Base-by-base conservation (phyloP, 1,140 invertebrate genomes). In the Sinella curviseta region DNA sequence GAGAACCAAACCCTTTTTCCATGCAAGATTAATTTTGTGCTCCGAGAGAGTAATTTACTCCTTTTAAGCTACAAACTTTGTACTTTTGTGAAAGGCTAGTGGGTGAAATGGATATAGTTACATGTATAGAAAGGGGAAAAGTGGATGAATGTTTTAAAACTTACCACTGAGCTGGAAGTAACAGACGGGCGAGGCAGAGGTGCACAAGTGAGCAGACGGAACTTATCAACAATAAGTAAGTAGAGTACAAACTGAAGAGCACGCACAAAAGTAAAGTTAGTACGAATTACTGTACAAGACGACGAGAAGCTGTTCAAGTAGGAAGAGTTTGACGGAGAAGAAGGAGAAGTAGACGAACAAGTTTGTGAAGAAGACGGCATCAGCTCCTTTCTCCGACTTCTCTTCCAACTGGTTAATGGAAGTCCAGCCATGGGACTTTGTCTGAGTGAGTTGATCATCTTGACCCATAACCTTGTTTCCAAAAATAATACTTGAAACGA, bases 121-220 rank as follows among this genome's bases (percentile, higher is more conserved):
- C n/a, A n/a, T n/a, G n/a, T n/a, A n/a, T n/a, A n/a, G n/a, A n/a
- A n/a, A n/a, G n/a, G n/a, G n/a, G n/a, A n/a, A n/a, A n/a, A n/a
- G n/a, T n/a, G n/a, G n/a, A n/a, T n/a, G n/a, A n/a, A n/a, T n/a
- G n/a, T n/a, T n/a, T n/a, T n/a, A n/a, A n/a, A n/a, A n/a, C 65
- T 70, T 70, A 70, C 65, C 65, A 70, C 65, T 31, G 65, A 70
- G n/a, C 57, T 65, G 57, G 57, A 65, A 26, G 1, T 70, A 8
- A 70, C 65, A 30, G 65, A 31, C 4, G 65, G 65, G 2, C 26
- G 2, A 30, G 30, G 26, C 30, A 70, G 26, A 30, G 65, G 65
- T 33, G 65, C 65, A 33, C 65, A 70, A 33, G 8, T 33, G 31
- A 70, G 31, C 3, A 33, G 26, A 2, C n/a, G 65, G 31, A 70